Base-by-base conservation (phyloP, 2,113 vertebrate species). In the Takifugu bimaculatus region DNA sequence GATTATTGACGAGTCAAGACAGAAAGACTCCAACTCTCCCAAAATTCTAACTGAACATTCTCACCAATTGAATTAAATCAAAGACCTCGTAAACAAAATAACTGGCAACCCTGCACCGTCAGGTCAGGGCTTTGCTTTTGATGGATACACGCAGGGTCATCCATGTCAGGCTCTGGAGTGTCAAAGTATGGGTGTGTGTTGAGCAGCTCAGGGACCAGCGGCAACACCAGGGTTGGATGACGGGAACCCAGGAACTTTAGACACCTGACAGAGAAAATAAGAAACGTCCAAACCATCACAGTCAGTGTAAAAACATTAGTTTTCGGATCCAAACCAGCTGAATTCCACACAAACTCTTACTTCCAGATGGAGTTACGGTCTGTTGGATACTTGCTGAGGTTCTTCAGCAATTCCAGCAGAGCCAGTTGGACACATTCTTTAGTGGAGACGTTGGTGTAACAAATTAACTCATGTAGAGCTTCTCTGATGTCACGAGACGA, bases 321-420 rank as follows among this genome's bases (percentile, higher is more conserved):
- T 13, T 3, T 45, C 0, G 29, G 29, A 32, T 32, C 29, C 29
- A 3, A 45, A 45, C 44, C 9, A 1, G 44, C 9, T 7, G 44
- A 45, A 12, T 45, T 45, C 14, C 4, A 15, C 29, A 32, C 29
- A 3, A 5, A 32, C 29, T 80, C 93, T 93, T 88, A 98, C 97
- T 98, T 99, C 97, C 97, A 99, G 65, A 99, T 94, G 6, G 96
- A 99, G 83, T 97, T 94, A 69, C 95, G 93, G 84, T 99, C 97
- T 0, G 95, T 97, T 35, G 97, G 97, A 77, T 98, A 99, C 84
- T 98, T 99, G 47, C 92, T 87, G 54, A 99, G 92, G 85, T 99
- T 98, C 86, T 99, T 99, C 44, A 99, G 91, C 54, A 99, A 92
- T 72, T 99, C 97, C 85, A 97, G 92, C 85, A 99, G 89, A 1